phyloP scores from a whole-genome alignment of 2,113 vertebrate genomes.

The Variabilichromis moorii region DNA sequence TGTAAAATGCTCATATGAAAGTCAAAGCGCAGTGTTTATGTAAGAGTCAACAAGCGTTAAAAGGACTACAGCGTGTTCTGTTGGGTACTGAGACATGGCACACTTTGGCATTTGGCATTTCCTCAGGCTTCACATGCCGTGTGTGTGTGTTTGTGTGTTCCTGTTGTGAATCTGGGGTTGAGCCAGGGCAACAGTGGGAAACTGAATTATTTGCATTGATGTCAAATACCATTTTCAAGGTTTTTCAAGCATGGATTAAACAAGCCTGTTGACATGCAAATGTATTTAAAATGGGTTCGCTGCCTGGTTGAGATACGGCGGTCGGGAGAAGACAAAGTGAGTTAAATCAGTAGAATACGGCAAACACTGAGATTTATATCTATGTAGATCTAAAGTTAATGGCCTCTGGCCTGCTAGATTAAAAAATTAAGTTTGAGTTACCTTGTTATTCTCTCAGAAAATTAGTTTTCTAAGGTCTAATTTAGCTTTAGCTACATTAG shows the following conservation, averaged over 20 bases:
- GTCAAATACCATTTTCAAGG: not conserved
- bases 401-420: not conserved
- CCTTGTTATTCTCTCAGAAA: not conserved
- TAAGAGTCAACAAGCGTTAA: slow-evolving; percentile 30
- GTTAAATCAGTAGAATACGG: not conserved
- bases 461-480: not conserved
- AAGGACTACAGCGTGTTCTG: not conserved
- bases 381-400: not conserved
- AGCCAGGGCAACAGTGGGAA: not conserved
- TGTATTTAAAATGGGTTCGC: not conserved
- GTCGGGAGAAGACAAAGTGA: not conserved
- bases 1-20: slow-evolving; percentile 31
- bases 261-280: not conserved
- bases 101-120: slow-evolving; percentile 26
- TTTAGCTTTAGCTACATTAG: not conserved
- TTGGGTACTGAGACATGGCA: not conserved
- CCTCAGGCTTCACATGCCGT: not conserved
- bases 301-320: not conserved
- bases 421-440: not conserved
- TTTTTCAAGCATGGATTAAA: not conserved
- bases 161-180: not conserved
- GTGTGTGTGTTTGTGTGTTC: slow-evolving; percentile 1
- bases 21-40: slow-evolving; percentile 16
- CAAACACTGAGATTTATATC: not conserved
- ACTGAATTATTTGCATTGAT: not conserved